Percentiles rank a stretch among this genome's conserved stretches.
These are phyloP conservation scores for Notolepis coatsorum DNA, from an alignment of 2,797 vertebrate genomes.

Conservation along the genomic window DNA sequence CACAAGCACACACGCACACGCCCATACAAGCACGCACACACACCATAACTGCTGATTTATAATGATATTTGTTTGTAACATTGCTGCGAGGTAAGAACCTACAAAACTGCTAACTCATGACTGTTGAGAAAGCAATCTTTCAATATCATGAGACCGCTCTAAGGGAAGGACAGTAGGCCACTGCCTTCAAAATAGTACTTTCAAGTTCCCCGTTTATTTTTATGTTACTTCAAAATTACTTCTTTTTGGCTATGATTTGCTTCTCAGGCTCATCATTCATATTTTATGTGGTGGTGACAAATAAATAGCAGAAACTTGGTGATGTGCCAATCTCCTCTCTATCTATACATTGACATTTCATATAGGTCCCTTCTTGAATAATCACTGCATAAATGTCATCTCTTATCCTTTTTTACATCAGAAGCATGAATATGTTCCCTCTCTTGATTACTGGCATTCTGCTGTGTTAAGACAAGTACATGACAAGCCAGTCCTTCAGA, in stretches of 20 bases:
- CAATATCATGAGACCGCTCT: constrained; percentile 72
- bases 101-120: constrained; percentile 76
- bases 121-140: constrained; percentile 51
- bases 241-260: too few relatives aligned
- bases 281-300: too few relatives aligned
- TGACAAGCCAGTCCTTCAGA: neutral
- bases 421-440: neutral
- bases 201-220: constrained; percentile 18
- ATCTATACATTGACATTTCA: too few relatives aligned
- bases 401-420: neutral
- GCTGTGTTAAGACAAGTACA: neutral
- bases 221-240: too few relatives aligned
- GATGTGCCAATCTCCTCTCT: too few relatives aligned
- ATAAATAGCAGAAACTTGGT: too few relatives aligned
- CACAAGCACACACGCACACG: neutral
- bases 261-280: too few relatives aligned
- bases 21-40: constrained; percentile 3
- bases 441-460: neutral
- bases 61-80: constrained; percentile 53
- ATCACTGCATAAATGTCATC: neutral
- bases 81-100: constrained; percentile 45
- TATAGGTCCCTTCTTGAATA: too few relatives aligned
- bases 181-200: constrained; percentile 41
- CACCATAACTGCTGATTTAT: constrained; percentile 29
- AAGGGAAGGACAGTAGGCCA: constrained; percentile 52